A percentile compares a stretch with the other conserved stretches of the same genome.
Conservation (phyloP, 1,140 invertebrate species). For the Paralvinella palmiformis region DNA sequence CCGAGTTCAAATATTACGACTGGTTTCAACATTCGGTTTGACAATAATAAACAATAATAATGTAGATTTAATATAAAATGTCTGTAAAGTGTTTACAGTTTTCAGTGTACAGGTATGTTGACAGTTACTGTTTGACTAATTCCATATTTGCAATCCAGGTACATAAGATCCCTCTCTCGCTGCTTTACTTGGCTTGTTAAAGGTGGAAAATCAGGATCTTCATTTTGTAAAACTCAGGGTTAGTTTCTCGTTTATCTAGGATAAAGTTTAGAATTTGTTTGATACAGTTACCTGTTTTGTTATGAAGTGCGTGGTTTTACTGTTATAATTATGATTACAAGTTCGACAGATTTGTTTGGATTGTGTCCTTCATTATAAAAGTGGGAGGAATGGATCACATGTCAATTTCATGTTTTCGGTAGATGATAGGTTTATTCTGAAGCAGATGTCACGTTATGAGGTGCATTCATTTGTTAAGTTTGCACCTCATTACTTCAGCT, state of each 20-base stretch:
- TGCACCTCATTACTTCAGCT: slow-evolving; percentile 90
- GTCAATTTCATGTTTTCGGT: slow-evolving; percentile 28
- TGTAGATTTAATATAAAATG: no score
- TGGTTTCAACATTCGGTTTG: no score
- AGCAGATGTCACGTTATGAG: slow-evolving; percentile 91
- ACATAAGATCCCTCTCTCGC: slow-evolving; percentile 72
- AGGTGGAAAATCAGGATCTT: slow-evolving; percentile 93
- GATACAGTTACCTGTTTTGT: neutral
- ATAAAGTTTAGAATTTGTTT: neutral
- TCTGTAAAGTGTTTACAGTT: no score
- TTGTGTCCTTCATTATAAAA: no score
- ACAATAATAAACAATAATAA: no score
- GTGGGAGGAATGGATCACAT: neutral
- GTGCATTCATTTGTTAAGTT: slow-evolving; percentile 89
- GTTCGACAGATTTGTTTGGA: neutral
- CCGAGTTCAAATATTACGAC: no score
- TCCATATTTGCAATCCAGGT: no score
- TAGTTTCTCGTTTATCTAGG: slow-evolving; percentile 20
- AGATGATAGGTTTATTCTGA: slow-evolving; percentile 96
- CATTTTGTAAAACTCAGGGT: slow-evolving; percentile 91
- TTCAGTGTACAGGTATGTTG: no score
- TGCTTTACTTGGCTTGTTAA: slow-evolving; percentile 89
- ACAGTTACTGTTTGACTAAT: no score
- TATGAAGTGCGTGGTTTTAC: neutral
- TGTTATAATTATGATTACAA: neutral